phyloP scores from a whole-genome alignment of 2,797 vertebrate species.

The Pagetopsis macropterus region DNA sequence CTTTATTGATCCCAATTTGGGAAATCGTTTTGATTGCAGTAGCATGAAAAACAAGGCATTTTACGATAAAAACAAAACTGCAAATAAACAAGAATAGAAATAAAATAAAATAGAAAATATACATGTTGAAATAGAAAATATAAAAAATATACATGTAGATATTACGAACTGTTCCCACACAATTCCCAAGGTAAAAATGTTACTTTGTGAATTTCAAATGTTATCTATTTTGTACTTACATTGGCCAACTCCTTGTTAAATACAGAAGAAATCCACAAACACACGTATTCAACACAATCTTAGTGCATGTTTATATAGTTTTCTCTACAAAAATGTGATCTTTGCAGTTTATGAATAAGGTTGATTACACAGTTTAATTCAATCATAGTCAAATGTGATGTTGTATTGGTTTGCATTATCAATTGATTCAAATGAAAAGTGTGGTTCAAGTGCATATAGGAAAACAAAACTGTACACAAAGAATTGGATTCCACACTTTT shows the following conservation, averaged over 20 bases:
- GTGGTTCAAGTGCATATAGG: not conserved
- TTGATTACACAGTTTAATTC: not conserved
- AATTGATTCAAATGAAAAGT: not conserved
- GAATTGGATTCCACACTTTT: constrained; percentile 27
- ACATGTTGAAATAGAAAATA: too few relatives aligned
- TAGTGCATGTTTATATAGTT: not conserved
- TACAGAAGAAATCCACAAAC: not conserved
- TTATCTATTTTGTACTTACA: not conserved
- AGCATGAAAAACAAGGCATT: too few relatives aligned
- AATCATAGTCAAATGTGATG: not conserved
- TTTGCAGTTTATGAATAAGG: not conserved
- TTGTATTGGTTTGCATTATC: not conserved
- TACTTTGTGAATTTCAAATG: not conserved
- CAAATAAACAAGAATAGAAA: too few relatives aligned
- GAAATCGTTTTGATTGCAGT: too few relatives aligned
- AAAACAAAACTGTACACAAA: constrained; percentile 11
- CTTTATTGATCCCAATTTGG: too few relatives aligned
- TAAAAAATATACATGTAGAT: too few relatives aligned
- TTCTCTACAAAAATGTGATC: not conserved
- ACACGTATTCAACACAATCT: not conserved
- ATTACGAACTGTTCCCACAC: not conserved
- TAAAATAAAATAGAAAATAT: too few relatives aligned
- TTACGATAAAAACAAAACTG: too few relatives aligned
- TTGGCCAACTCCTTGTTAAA: not conserved
- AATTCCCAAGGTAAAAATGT: too few relatives aligned